Evolutionary conservation across 2,888 invertebrate species (phyloP), one percentile per base, ranked within the genome.

Genomic region (Merodon equestris): DNA sequence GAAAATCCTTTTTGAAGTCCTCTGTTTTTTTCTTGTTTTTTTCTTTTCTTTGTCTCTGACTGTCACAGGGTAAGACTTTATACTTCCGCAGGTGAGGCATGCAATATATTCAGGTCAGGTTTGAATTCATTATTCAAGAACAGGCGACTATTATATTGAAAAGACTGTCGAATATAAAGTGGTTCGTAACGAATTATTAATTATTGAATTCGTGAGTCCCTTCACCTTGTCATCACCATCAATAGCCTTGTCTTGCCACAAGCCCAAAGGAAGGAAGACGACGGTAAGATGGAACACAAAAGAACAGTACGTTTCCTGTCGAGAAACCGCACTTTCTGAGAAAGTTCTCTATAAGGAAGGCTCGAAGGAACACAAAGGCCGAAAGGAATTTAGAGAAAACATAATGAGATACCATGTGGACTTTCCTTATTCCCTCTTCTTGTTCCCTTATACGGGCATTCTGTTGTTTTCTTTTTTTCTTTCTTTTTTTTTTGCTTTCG

Each of bases 41-140:
- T 27, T 27, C 7, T 27, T 27, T 4, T 27, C 7, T 63, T n/a
- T 5, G 9, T 4, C 27, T 15, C 15, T 67, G 18, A 66, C 9
- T 7, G 3, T 7, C 10, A 34, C 27, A 7, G 7, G 27, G 7
- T 27, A 4, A 27, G 27, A 2, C 10, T 48, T 47, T 40, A 40
- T 58, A 57, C 66, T 34, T 9, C 50, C 17, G 13, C n/a, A 53
- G 36, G 18, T 53, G n/a, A 36, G 45, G 53, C 53, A 19, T 53
- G 53, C 34, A 53, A 64, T 64, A 44, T 53, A 66, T 66, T 66
- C 66, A 56, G 47, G 56, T 48, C 66, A 56, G 47, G 66, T 47
- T 66, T 45, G 36, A 60, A 36, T 73, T 58, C 45, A 73, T 73
- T 60, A 73, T 67, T 73, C 47, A 66, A 54, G 54, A 53, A 51